Base-by-base conservation (phyloP, 2,888 invertebrate species). In the Crioceris asparagi region DNA sequence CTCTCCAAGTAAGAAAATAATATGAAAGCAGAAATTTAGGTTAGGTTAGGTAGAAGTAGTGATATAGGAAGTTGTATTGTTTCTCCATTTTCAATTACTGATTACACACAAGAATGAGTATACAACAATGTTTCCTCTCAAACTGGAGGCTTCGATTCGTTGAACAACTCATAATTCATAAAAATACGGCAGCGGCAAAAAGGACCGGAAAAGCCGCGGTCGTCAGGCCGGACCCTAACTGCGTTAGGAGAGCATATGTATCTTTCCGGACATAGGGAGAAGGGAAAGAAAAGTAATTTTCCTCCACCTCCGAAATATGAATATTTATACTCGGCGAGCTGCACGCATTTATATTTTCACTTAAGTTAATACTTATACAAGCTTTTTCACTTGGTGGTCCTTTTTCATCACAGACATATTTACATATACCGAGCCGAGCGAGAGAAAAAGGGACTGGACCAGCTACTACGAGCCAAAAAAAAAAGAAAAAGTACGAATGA, bases 371-470 rank as follows among this genome's bases (percentile, higher is more conserved):
- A 55, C 55, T 56, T 56, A 54, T 57, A 59, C 59, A 59, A 56
- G 57, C 55, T 57, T 59, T 59, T 59, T 59, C 59, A 58, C 59
- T 59, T 52, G n/a, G n/a, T 53, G 48, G 52, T 54, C 58, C 56
- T 56, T 59, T 59, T 57, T 55, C 56, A 57, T 57, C 55, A 56
- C 50, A n/a, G 42, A 40, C 47, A 38, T 49, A 53, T 53, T 51
- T 50, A 50, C 49, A 53, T 52, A 47, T 44, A 37, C 37, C 47
- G 33, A 25, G 21, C 6, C 21, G 44, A 41, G 41, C 43, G 43
- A 45, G 43, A 39, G 31, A 17, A 29, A 35, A 7, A 37, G 38
- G 40, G 33, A 29, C 36, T 29, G 33, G 11, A 11, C 18, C 21
- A 12, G 8, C 21, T 15, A 3, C 14, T 15, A 21, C 10, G 6